Evolutionary conservation across 2,113 vertebrate genomes (phyloP).

Genomic region (Catharus bicknelli): DNA sequence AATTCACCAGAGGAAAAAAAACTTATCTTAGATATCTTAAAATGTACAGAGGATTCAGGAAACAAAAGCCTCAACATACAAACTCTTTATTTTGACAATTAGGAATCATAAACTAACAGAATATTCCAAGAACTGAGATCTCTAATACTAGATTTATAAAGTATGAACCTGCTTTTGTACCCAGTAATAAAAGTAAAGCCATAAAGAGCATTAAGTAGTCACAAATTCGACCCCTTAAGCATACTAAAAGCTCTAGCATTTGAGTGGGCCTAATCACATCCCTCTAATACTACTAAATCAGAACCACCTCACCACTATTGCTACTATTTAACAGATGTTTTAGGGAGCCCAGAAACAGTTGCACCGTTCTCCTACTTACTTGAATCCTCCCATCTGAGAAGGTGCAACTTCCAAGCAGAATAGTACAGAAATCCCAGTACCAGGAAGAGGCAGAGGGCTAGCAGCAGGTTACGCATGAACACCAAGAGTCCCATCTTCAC

Average conservation of each 20-base stretch:
- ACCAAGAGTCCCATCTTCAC: constrained; percentile 95
- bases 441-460: constrained; percentile 92
- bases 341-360: not conserved
- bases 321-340: not conserved
- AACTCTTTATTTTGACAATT: not conserved
- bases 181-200: constrained; percentile 32
- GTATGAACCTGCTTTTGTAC: not conserved
- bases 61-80: not conserved
- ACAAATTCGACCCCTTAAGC: constrained; percentile 18
- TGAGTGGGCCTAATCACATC: constrained; percentile 7
- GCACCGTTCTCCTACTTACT: constrained; percentile 81
- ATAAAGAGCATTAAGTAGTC: constrained; percentile 40
- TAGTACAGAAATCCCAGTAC: constrained; percentile 97
- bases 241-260: not conserved
- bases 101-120: not conserved
- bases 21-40: not conserved
- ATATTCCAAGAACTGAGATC: not conserved
- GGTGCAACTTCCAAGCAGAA: constrained; percentile 91
- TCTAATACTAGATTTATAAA: not conserved
- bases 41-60: not conserved
- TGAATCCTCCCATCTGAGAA: constrained; percentile 90
- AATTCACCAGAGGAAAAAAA: not conserved
- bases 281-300: not conserved
- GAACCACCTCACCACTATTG: not conserved
- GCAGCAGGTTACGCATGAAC: constrained; percentile 91